Conservation (phyloP, 2,113 vertebrate genomes). For the Chionis minor region DNA sequence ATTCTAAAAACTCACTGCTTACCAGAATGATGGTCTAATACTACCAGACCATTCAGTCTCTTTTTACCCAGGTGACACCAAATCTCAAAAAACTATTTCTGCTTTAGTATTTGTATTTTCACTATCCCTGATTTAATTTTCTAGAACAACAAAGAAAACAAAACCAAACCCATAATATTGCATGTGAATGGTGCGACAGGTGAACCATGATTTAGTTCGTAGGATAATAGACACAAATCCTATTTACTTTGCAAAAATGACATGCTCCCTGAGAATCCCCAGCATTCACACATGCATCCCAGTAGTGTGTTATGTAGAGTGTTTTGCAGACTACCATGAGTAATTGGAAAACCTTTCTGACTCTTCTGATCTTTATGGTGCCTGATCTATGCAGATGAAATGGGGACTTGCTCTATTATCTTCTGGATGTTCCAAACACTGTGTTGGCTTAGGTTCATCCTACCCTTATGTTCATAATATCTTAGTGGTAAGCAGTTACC, state of each 20-base stretch:
- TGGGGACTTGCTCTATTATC: background rate
- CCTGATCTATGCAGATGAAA: background rate
- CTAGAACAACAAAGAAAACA: too few species aligned
- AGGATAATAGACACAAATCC: background rate
- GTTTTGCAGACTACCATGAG: background rate
- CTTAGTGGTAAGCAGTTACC: background rate
- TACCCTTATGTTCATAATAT: background rate
- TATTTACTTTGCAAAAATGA: background rate
- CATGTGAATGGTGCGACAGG: background rate
- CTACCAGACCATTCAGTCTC: background rate
- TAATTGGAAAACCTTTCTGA: background rate
- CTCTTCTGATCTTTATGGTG: background rate
- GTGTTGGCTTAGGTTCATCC: background rate
- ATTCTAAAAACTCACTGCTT: background rate
- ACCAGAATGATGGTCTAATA: background rate
- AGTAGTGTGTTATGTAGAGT: background rate
- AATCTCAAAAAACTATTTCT: background rate
- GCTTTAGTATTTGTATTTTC: background rate
- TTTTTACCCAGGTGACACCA: background rate
- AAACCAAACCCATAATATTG: background rate
- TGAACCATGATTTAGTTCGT: background rate
- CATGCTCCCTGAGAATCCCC: background rate
- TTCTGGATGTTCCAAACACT: background rate
- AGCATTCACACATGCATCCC: background rate
- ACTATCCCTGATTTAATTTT: background rate